Conservation (phyloP, 2,888 invertebrate genomes). For the Choristoneura rosaceana region DNA sequence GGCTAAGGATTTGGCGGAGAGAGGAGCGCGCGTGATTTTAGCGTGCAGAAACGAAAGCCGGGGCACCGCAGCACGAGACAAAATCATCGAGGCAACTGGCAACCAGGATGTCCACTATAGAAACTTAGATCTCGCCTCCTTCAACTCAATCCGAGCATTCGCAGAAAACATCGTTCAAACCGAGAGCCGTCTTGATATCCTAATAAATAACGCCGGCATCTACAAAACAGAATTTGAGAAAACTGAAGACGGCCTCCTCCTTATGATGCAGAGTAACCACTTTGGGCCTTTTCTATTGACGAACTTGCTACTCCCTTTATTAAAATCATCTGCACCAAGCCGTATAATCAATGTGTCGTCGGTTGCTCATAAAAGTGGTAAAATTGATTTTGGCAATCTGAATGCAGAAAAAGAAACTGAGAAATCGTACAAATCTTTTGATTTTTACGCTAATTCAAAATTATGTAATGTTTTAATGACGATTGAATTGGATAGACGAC, state of each 20-base stretch:
- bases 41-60: conserved; percentile 49
- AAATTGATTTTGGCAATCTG: conserved; percentile 53
- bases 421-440: conserved; percentile 19
- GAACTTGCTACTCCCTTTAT: conserved; percentile 77
- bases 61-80: conserved; percentile 79
- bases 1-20: conserved; percentile 56
- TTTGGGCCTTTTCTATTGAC: conserved; percentile 87
- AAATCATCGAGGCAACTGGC: conserved; percentile 41
- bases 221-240: conserved; percentile 59
- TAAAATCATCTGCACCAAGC: conserved; percentile 55
- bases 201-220: conserved; percentile 84
- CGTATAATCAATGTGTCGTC: conserved; percentile 74
- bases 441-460: conserved; percentile 52
- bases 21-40: conserved; percentile 89
- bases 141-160: conserved; percentile 81
- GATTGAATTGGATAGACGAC: conserved; percentile 52
- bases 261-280: conserved; percentile 80
- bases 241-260: conserved; percentile 84
- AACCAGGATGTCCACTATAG: conserved; percentile 55
- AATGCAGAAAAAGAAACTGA: conserved; percentile 10
- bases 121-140: conserved; percentile 71
- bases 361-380: conserved; percentile 54
- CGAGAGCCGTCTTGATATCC: conserved; percentile 75
- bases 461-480: conserved; percentile 54
- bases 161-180: conserved; percentile 78